Conservation (phyloP, 2,797 vertebrate genomes). For the Nannoperca obscura region DNA sequence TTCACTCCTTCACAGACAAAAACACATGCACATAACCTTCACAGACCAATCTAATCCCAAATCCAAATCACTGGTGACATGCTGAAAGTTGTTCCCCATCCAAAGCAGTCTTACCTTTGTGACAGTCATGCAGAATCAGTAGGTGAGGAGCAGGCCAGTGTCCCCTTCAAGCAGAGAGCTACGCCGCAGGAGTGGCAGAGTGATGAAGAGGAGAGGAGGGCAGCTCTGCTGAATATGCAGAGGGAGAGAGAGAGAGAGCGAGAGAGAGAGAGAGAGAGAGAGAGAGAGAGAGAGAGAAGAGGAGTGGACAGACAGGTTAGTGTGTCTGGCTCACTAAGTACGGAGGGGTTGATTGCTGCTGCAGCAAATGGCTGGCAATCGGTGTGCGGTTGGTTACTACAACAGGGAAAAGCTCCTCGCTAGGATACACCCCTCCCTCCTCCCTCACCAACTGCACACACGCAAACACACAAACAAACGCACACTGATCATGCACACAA, state of each 20-base stretch:
- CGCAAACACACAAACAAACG: constrained; percentile 27
- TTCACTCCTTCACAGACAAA: constrained; percentile 15
- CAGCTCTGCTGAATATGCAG: constrained; percentile 75
- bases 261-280: constrained; percentile 52
- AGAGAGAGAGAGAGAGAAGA: constrained; percentile 54
- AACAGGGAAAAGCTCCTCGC: constrained; percentile 78
- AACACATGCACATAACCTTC: constrained; percentile 27
- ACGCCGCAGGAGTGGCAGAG: constrained; percentile 77
- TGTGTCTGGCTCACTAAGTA: constrained; percentile 78
- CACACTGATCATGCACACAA: constrained; percentile 55
- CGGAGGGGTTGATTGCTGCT: constrained; percentile 76
- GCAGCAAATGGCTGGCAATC: constrained; percentile 82
- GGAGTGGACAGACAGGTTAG: constrained; percentile 79
- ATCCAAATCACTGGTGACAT: constrained; percentile 10
- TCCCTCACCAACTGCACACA: constrained; percentile 49
- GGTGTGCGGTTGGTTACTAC: constrained; percentile 78
- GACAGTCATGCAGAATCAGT: constrained; percentile 95
- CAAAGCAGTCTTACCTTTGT: constrained; percentile 88
- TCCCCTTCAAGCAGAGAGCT: constrained; percentile 82
- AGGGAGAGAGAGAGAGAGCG: constrained; percentile 49
- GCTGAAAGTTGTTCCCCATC: constrained; percentile 40
- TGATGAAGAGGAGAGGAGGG: constrained; percentile 77
- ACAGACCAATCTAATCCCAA: constrained; percentile 15
- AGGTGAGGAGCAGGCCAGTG: constrained; percentile 81
- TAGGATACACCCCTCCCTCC: constrained; percentile 73